A percentile compares a stretch with the other conserved stretches of the same genome.
These are phyloP conservation scores for Hydractinia echinata DNA, from an alignment of 30 jellyfish, hydroid and myxozoan genomes.

Conservation along the genomic window DNA sequence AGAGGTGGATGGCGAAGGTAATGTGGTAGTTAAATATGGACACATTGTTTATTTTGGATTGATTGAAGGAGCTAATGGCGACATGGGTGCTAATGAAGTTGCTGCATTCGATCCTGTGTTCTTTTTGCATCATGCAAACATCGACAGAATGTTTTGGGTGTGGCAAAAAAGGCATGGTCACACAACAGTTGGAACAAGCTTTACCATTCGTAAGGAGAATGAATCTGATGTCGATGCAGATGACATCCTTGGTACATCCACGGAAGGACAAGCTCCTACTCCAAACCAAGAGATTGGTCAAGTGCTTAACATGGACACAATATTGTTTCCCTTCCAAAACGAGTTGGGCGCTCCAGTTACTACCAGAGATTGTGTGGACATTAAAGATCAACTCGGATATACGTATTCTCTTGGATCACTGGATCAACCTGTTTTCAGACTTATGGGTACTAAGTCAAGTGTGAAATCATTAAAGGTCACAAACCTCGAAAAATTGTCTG, in stretches of 20 bases:
- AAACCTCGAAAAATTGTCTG: neutral
- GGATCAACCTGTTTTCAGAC: neutral
- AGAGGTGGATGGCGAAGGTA: neutral
- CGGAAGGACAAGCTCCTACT: constrained; percentile 47
- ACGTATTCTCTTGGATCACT: constrained; percentile 29
- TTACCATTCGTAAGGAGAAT: neutral
- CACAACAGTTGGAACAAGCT: neutral
- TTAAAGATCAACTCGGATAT: constrained; percentile 35
- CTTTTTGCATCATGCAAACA: constrained; percentile 39
- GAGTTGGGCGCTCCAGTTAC: constrained; percentile 29
- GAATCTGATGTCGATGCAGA: neutral
- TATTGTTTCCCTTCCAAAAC: constrained; percentile 31
- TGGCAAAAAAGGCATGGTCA: constrained; percentile 23
- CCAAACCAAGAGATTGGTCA: constrained; percentile 23
- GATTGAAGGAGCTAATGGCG: constrained; percentile 45
- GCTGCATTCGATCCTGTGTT: constrained; percentile 44
- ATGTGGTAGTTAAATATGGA: neutral
- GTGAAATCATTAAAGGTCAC: neutral
- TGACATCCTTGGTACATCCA: constrained; percentile 4
- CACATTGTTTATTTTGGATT: no score
- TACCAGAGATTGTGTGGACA: constrained; percentile 31
- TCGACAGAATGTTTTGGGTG: constrained; percentile 44
- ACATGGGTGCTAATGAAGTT: constrained; percentile 44
- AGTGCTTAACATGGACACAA: constrained; percentile 26
- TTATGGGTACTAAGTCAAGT: neutral